These are phyloP conservation scores for Pediacus dermestoides DNA, from an alignment of 2,888 invertebrate species.

Conservation along the genomic window DNA sequence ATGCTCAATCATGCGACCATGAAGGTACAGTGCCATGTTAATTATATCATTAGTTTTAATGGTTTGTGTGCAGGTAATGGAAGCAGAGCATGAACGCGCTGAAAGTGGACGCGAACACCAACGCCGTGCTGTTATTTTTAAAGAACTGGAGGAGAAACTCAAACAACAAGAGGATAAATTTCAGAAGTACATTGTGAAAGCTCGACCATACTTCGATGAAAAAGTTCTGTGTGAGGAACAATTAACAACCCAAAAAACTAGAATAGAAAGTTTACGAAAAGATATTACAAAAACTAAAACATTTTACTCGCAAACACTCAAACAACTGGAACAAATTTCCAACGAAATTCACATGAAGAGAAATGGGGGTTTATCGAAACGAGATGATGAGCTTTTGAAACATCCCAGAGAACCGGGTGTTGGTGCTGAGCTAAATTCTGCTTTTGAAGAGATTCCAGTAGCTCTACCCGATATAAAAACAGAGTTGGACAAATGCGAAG, in stretches of 20 bases:
- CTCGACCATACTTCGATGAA: constrained; percentile 87
- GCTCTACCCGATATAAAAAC: constrained; percentile 53
- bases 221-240: constrained; percentile 83
- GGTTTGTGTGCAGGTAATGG: constrained; percentile 67
- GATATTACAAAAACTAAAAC: constrained; percentile 76
- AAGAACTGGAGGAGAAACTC: constrained; percentile 76
- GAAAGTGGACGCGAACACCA: constrained; percentile 87
- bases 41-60: constrained; percentile 6
- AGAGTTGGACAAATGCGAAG: constrained; percentile 59
- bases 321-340: constrained; percentile 83
- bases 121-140: constrained; percentile 73
- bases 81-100: constrained; percentile 87
- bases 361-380: constrained; percentile 36
- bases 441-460: constrained; percentile 37
- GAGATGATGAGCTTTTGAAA: constrained; percentile 49
- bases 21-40: constrained; percentile 59
- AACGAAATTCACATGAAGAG: constrained; percentile 81
- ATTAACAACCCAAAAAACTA: constrained; percentile 77
- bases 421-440: constrained; percentile 56
- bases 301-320: constrained; percentile 77
- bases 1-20: constrained; percentile 94
- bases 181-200: constrained; percentile 77
- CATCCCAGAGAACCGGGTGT: constrained; percentile 63
- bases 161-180: constrained; percentile 79
- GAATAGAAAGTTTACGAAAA: constrained; percentile 76